These are phyloP conservation scores for Atherinomorus stipes DNA, from an alignment of 2,113 vertebrate species.

Conservation along the genomic window DNA sequence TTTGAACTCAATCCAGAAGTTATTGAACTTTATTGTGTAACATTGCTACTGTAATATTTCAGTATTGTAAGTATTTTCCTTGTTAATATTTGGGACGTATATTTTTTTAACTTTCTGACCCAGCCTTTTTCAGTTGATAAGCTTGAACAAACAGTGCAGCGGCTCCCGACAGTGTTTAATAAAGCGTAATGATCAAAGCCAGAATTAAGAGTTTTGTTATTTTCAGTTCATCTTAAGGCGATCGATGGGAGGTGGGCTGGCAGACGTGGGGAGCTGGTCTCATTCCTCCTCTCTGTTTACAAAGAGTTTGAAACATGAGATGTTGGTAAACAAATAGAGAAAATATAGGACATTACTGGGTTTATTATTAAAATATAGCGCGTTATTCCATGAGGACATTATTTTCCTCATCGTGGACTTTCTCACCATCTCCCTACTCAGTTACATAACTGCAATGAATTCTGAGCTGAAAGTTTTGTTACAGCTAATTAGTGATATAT, in stretches of 20 bases:
- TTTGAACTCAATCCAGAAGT: constrained; percentile 58
- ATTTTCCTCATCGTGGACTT: constrained; percentile 12
- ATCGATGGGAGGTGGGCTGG: constrained; percentile 53
- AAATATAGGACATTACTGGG: constrained; percentile 67
- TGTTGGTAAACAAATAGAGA: constrained; percentile 65
- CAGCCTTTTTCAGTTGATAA: constrained; percentile 68
- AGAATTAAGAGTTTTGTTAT: constrained; percentile 74
- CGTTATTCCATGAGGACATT: constrained; percentile 41
- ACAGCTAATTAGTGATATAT: constrained; percentile 51
- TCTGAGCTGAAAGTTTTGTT: constrained; percentile 56
- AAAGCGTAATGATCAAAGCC: constrained; percentile 76
- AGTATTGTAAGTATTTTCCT: constrained; percentile 48
- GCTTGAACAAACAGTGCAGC: constrained; percentile 64
- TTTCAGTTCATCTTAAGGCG: constrained; percentile 57
- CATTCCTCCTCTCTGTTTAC: constrained; percentile 40
- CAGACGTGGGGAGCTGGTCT: constrained; percentile 51
- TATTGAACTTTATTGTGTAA: constrained; percentile 56
- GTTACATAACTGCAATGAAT: constrained; percentile 49
- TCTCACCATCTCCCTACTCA: constrained; percentile 4
- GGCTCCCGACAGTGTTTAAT: constrained; percentile 71
- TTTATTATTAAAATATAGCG: constrained; percentile 58
- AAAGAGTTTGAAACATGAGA: constrained; percentile 62
- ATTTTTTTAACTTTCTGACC: constrained; percentile 57
- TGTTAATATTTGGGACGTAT: constrained; percentile 30
- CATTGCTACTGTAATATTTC: constrained; percentile 30